phyloP scores from a whole-genome alignment of 2,113 vertebrate species.

The Eudyptes chrysolophus region DNA sequence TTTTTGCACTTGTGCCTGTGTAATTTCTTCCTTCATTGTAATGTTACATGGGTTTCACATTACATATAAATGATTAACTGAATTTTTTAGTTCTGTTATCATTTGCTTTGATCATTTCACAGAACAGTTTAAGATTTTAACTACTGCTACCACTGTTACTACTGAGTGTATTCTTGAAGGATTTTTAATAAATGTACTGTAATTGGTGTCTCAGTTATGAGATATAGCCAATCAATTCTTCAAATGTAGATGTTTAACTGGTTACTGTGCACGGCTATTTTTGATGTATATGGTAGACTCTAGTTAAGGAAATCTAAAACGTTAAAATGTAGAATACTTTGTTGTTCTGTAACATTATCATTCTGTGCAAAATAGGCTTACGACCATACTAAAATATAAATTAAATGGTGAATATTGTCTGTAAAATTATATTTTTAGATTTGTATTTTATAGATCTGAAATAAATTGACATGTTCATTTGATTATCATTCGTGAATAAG shows the following conservation, averaged over 20 bases:
- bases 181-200: conserved; percentile 55
- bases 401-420: neutral
- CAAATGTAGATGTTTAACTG: neutral
- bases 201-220: conserved; percentile 44
- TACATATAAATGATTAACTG: neutral
- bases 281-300: neutral
- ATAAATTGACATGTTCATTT: conserved; percentile 20
- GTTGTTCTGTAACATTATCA: neutral
- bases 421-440: conserved; percentile 24
- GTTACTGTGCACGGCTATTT: neutral
- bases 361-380: neutral
- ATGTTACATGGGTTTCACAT: conserved; percentile 22
- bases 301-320: neutral
- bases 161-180: conserved; percentile 34
- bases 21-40: conserved; percentile 20
- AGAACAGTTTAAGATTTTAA: neutral
- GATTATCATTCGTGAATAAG: neutral
- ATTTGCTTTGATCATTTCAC: conserved; percentile 28
- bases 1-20: conserved; percentile 51
- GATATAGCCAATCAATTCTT: neutral
- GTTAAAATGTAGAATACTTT: neutral
- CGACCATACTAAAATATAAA: neutral
- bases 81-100: conserved; percentile 7
- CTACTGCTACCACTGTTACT: conserved; percentile 4
- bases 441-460: conserved; percentile 35